Evolutionary conservation across 2,888 invertebrate species (phyloP).

Genomic region (Tupiocoris notatus): DNA sequence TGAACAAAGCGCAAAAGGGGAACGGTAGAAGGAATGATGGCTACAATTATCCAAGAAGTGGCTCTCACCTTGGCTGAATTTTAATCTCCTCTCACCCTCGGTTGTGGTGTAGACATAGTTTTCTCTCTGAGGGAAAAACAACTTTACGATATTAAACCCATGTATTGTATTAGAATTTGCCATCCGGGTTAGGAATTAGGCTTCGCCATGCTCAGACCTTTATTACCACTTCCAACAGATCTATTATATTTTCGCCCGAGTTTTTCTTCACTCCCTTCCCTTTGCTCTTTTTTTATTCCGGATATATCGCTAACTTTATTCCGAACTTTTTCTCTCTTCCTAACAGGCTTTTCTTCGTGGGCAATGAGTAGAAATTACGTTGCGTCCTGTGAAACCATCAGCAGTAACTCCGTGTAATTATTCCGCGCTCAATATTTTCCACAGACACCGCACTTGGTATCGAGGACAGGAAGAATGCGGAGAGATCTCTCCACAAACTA

Average conservation of each 20-base stretch:
- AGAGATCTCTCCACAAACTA: no score
- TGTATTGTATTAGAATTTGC: slow-evolving; percentile 48
- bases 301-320: no score
- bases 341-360: slow-evolving; percentile 23
- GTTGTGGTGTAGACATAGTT: slow-evolving; percentile 42
- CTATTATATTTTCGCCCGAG: slow-evolving; percentile 35
- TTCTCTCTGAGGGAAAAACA: slow-evolving; percentile 46
- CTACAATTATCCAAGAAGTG: slow-evolving; percentile 45
- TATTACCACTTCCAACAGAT: slow-evolving; percentile 45
- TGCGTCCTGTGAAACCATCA: slow-evolving; percentile 27
- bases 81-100: slow-evolving; percentile 43
- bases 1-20: not conserved
- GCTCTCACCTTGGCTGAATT: slow-evolving; percentile 47
- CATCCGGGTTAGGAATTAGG: slow-evolving; percentile 45
- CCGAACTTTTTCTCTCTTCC: slow-evolving; percentile 17
- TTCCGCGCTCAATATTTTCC: no score
- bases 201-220: slow-evolving; percentile 40
- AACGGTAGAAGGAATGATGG: slow-evolving; percentile 43
- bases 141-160: slow-evolving; percentile 48
- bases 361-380: not conserved
- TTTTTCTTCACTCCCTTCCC: slow-evolving; percentile 3
- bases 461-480: no score
- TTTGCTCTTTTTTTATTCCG: slow-evolving; percentile 21
- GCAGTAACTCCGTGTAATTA: slow-evolving; percentile 22
- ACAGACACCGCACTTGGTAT: no score